phyloP scores from a whole-genome alignment of 2,888 invertebrate genomes.

The Cataglyphis rosenhaueri region DNA sequence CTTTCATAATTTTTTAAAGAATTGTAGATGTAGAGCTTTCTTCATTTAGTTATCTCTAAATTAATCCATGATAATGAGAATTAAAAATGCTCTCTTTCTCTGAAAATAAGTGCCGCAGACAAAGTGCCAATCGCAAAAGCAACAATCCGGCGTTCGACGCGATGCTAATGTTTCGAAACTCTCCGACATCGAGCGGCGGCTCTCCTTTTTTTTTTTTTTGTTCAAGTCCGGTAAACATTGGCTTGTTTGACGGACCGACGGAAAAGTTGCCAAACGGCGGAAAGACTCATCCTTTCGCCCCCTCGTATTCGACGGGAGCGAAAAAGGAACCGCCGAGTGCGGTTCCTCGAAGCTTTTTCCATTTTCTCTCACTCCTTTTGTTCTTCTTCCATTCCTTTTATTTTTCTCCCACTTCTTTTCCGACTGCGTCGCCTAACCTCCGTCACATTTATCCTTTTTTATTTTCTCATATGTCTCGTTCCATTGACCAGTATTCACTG shows the following conservation, averaged over 20 bases:
- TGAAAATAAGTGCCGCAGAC: neutral
- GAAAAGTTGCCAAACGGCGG: conserved; percentile 60
- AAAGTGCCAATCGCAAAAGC: conserved; percentile 34
- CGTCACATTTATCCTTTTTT: conserved; percentile 34
- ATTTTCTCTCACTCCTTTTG: neutral
- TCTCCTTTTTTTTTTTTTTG: conserved; percentile 44
- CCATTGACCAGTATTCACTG: conserved; percentile 67
- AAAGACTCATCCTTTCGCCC: conserved; percentile 54
- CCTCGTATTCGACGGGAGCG: conserved; percentile 15
- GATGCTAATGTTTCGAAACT: conserved; percentile 55
- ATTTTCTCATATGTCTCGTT: conserved; percentile 25
- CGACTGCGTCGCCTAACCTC: neutral
- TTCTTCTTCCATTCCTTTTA: neutral
- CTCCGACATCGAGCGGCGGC: conserved; percentile 20
- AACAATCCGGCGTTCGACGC: conserved; percentile 44
- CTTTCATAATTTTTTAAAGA: neutral
- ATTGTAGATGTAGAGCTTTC: neutral
- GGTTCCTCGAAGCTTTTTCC: conserved; percentile 46
- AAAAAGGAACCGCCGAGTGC: conserved; percentile 23
- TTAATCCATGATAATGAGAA: neutral
- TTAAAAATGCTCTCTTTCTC: neutral
- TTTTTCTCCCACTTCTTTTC: neutral
- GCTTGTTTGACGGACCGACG: conserved; percentile 63
- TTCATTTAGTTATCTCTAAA: neutral
- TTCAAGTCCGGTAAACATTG: conserved; percentile 60